Evolutionary conservation across 2,888 invertebrate genomes (phyloP), one percentile per base, ranked within the genome.

Genomic region (Masnerella sp.): DNA sequence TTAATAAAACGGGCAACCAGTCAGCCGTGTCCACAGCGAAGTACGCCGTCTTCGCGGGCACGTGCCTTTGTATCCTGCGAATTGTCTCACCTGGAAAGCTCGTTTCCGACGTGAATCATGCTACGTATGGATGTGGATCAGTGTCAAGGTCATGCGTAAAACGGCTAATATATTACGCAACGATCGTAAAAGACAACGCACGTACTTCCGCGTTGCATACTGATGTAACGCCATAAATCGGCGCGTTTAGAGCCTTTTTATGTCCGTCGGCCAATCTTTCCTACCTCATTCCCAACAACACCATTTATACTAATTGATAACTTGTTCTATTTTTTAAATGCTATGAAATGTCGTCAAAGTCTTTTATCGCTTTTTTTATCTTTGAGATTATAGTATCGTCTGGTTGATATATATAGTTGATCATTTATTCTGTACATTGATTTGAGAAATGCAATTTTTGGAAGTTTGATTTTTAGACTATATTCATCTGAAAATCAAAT

Each of bases 61-160:
- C 70, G 74, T 61, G 74, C 70, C 74, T 59, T 51, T 70, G 52
- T 65, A 45, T 61, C 59, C 56, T 52, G 71, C 68, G 61, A 71
- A 72, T 71, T 75, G 71, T 71, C 71, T 69, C 77, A 77, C 77
- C 69, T 77, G 77, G 74, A 73, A 74, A 68, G 72, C 72, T 71
- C 73, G 70, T 74, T 68, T 61, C 67, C 77, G 54, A 77, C 47
- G 76, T 78, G 79, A 79, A 80, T 79, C 76, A 79, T 69, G 15
- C 49, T 56, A 40, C 47, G 56, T 51, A 68, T 43, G 68, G 56
- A 77, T 71, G 79, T 49, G 77, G 77, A 86, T 86, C 78, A 80
- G 84, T 84, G 86, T 85, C 86, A 87, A 87, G 87, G 87, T 85
- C 85, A 81, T 64, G 54, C 71, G 74, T 65, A 51, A 58, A 77